Evolutionary conservation across 2,797 vertebrate species (phyloP).

Genomic region (Gallinago nigripennis): DNA sequence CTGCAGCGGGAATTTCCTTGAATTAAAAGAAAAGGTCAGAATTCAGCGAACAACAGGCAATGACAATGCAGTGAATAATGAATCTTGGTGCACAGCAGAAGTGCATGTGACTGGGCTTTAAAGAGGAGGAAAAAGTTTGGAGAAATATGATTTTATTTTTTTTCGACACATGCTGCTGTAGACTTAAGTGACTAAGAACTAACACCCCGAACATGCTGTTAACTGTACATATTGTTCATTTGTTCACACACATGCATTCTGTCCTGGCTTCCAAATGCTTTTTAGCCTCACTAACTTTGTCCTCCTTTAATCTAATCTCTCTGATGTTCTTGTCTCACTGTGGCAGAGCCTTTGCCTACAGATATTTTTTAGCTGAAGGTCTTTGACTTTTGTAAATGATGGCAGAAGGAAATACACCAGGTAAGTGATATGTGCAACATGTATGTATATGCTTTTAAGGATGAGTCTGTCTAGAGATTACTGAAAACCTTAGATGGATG

Average conservation of each 20-base stretch:
- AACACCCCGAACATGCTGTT: neutral
- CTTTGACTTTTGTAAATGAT: neutral
- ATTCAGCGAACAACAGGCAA: constrained; percentile 21
- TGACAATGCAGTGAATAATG: constrained; percentile 18
- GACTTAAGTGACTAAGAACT: neutral
- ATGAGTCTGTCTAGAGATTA: neutral
- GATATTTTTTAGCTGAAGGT: neutral
- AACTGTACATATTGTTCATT: neutral
- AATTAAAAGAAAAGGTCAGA: constrained; percentile 65
- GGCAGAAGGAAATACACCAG: neutral
- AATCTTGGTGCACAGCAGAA: neutral
- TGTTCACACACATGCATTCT: neutral
- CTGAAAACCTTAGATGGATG: neutral
- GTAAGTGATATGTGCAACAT: neutral
- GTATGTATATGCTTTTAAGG: neutral
- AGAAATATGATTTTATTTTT: neutral
- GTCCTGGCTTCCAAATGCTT: neutral
- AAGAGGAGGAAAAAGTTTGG: neutral
- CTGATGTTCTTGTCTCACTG: neutral
- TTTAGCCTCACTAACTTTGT: neutral
- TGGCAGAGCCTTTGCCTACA: neutral
- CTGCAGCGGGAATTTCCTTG: constrained; percentile 4
- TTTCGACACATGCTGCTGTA: neutral
- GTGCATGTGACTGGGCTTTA: neutral
- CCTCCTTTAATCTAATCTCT: neutral